Evolutionary conservation across 2,888 invertebrate genomes (phyloP).

Genomic region (Kryphioiulus occultus): DNA sequence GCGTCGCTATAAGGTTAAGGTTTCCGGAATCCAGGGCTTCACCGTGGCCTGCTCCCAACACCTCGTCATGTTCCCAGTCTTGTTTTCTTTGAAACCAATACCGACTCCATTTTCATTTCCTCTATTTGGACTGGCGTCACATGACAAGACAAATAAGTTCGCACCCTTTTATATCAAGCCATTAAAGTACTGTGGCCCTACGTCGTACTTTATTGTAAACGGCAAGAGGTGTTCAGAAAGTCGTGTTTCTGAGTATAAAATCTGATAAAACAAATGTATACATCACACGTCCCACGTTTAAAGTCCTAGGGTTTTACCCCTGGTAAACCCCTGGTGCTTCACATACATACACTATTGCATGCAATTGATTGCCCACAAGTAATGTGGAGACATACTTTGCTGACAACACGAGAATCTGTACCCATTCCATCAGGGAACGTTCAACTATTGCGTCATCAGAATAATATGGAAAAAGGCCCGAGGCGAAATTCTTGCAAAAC

Average conservation of each 20-base stretch:
- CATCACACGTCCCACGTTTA: too few relatives aligned
- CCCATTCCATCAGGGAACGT: too few relatives aligned
- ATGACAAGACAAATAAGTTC: slow-evolving; percentile 40
- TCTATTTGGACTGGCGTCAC: slow-evolving; percentile 20
- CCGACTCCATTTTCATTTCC: slow-evolving; percentile 36
- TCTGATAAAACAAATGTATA: too few relatives aligned
- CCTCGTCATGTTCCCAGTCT: neutral
- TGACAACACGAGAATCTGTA: too few relatives aligned
- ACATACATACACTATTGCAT: too few relatives aligned
- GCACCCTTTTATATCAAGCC: slow-evolving; percentile 25
- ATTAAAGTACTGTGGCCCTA: neutral
- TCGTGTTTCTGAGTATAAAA: neutral
- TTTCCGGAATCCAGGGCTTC: slow-evolving; percentile 37
- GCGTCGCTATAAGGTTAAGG: neutral
- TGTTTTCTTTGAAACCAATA: slow-evolving; percentile 27
- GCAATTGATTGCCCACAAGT: too few relatives aligned
- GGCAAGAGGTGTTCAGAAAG: neutral
- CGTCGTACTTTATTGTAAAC: neutral
- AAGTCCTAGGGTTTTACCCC: too few relatives aligned
- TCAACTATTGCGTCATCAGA: too few relatives aligned
- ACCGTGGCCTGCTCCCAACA: neutral
- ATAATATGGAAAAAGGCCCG: too few relatives aligned
- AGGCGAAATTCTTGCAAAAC: too few relatives aligned
- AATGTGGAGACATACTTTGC: too few relatives aligned
- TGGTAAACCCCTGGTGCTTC: too few relatives aligned